Base-by-base conservation (phyloP, 2,888 invertebrate genomes). In the Catocala nupta region DNA sequence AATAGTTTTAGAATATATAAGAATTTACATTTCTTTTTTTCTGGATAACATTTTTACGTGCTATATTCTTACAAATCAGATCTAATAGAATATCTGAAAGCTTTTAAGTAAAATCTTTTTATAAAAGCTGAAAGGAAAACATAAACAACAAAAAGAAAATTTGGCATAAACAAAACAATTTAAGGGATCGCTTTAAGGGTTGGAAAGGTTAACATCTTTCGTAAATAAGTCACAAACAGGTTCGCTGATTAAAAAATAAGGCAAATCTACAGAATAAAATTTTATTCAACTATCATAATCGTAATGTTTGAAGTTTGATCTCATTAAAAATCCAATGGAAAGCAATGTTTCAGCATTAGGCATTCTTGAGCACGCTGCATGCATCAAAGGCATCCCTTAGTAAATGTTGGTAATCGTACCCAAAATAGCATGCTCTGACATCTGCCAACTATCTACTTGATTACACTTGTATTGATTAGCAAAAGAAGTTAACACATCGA, bases 321-420 rank as follows among this genome's bases (percentile, higher is more conserved):
- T 16, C 12, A 7, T 25, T 52, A n/a, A 6, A 13, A 43, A 45
- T 3, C 36, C 76, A 82, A 82, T 87, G 84, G 89, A 88, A 89
- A 88, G 90, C 87, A 91, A 88, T 88, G 84, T 84, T 66, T 75
- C 71, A 70, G 67, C 71, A 66, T 59, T 60, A 67, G 47, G 62
- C 64, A 58, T 76, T 80, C 80, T 81, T 82, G 78, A 85, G 91
- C 90, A 90, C 87, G 91, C 80, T 81, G 90, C 90, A 91, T 91
- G 91, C 60, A 68, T 69, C 33, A 65, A 65, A 59, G 51, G 51
- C 57, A 67, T 50, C 56, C 51, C 57, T 55, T 59, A 39, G 55
- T 65, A 64, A 61, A 39, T 73, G 70, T 59, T 42, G 13, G 42
- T 44, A 34, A 12, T 49, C 10, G 33, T 61, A 71, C 63, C 65